These are phyloP conservation scores for Semaprochilodus insignis DNA, from an alignment of 2,797 vertebrate species.

Conservation along the genomic window DNA sequence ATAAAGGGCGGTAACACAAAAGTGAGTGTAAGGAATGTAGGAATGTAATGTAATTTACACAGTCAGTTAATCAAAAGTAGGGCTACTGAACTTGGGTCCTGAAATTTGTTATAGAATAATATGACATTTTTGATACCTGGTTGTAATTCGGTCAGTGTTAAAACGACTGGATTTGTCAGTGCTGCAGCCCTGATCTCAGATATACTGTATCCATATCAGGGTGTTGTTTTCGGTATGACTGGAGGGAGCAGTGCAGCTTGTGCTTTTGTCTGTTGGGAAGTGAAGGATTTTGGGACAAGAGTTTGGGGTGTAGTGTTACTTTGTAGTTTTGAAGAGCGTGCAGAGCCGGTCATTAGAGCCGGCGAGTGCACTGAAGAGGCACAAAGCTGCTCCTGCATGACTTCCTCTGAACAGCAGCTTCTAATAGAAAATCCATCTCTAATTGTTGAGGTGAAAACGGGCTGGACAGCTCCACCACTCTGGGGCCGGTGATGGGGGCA, in stretches of 20 bases:
- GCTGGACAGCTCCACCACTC: conserved; percentile 45
- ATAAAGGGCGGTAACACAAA: too few species aligned
- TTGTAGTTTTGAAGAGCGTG: conserved; percentile 43
- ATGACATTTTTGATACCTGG: too few species aligned
- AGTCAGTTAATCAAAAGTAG: too few species aligned
- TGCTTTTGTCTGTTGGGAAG: conserved; percentile 35
- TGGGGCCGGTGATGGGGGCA: conserved; percentile 51
- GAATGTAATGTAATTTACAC: too few species aligned
- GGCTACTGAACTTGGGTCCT: too few species aligned
- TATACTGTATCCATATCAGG: conserved; percentile 4
- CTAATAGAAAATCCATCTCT: conserved; percentile 71
- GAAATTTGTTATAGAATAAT: too few species aligned
- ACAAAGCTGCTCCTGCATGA: conserved; percentile 62
- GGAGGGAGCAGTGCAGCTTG: conserved; percentile 34
- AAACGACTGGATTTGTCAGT: too few species aligned
- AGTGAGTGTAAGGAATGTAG: too few species aligned
- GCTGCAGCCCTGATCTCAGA: background rate
- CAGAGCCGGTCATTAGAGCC: conserved; percentile 68
- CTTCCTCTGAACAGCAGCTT: conserved; percentile 64
- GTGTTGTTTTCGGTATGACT: background rate
- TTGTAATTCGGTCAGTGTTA: too few species aligned
- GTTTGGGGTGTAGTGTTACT: conserved; percentile 10
- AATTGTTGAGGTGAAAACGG: conserved; percentile 68
- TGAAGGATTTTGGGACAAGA: conserved; percentile 21
- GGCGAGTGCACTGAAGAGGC: conserved; percentile 55